A percentile compares a stretch with the other conserved stretches of the same genome.
Evolutionary conservation across 2,113 vertebrate species (phyloP).

Genomic region (Paradisaea rubra): DNA sequence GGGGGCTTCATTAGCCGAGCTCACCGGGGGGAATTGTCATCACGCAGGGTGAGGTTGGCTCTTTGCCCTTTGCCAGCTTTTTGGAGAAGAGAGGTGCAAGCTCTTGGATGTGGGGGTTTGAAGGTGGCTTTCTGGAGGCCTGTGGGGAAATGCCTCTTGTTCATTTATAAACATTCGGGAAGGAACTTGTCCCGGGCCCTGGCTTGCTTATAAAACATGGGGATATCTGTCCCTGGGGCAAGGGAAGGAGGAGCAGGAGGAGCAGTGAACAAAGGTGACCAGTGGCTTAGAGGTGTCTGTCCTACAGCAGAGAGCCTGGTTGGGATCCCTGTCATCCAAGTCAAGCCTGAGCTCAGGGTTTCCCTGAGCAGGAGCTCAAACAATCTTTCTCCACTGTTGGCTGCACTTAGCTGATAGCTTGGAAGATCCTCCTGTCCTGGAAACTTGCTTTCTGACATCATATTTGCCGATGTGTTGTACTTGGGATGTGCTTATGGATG

Average conservation of each 20-base stretch:
- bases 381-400: not conserved
- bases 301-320: not conserved
- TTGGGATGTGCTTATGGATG: not conserved
- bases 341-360: not conserved
- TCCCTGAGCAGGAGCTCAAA: not conserved
- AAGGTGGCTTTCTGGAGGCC: not conserved
- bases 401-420: not conserved
- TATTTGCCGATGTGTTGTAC: not conserved
- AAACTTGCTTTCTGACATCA: not conserved
- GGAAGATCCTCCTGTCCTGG: not conserved
- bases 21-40: accelerated
- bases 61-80: not conserved
- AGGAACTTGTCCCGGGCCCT: not conserved
- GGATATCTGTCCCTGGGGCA: not conserved
- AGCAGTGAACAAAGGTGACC: not conserved
- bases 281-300: not conserved
- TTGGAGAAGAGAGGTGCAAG: not conserved
- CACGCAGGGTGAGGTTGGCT: not conserved
- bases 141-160: not conserved
- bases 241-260: not conserved
- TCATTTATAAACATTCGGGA: not conserved
- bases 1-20: not conserved
- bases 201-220: not conserved
- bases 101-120: not conserved
- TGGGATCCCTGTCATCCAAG: not conserved